Evolutionary conservation across 2,888 invertebrate genomes (phyloP), one percentile per base, ranked within the genome.

Genomic region (Antitype chi): DNA sequence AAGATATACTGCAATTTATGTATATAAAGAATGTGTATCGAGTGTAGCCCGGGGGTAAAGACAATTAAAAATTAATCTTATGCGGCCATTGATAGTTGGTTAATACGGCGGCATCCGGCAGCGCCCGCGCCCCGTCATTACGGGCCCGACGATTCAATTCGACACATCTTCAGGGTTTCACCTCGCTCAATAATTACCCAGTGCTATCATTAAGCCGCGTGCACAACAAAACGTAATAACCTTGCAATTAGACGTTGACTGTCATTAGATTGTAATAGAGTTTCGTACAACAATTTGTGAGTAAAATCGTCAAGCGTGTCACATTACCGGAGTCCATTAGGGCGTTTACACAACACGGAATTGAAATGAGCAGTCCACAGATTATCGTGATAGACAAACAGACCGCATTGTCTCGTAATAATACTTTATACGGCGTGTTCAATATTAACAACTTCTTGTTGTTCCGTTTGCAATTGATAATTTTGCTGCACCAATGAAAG

Each of bases 251-350:
- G 96, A 94, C 94, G 95, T 94, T 93, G 93, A 94, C 95, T 94
- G 95, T 94, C 96, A 96, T 96, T 96, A 96, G 95, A 95, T 93
- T 92, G 95, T 96, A 96, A 96, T 96, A 96, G 96, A 96, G 96
- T 96, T 96, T 96, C 93, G 96, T 96, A 96, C 96, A 94, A 94
- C 93, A 96, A 96, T 96, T 96, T 96, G 96, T 96, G 96, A 96
- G 96, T 95, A 95, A 95, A 96, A 96, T 96, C 96, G 96, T 96
- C 96, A 96, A 96, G 96, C 96, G 96, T 96, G 96, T 96, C 96
- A 96, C 96, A 96, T 96, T 96, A 96, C 96, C 94, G 92, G 93
- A 89, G 91, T 92, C 95, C 96, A 96, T 96, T 96, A 96, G 95
- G 96, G 95, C 95, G 94, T 96, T 96, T 96, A 96, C 95, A 96